Base-by-base conservation (phyloP, 2,797 vertebrate species). In the Phalanger gymnotis region DNA sequence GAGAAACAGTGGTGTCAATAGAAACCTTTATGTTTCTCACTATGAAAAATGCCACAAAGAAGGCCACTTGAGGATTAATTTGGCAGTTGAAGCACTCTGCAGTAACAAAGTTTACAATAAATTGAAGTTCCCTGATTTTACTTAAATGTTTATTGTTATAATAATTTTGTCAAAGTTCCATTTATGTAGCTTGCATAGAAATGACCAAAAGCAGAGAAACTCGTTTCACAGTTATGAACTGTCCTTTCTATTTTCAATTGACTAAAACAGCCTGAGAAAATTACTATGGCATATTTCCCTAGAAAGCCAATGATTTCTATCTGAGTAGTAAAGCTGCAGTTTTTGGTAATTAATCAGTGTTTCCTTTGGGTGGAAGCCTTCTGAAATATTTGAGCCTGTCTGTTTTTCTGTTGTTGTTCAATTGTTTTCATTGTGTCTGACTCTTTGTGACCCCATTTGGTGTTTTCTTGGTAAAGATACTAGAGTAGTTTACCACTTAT, bases 101-200 rank as follows among this genome's bases (percentile, higher is more conserved):
- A 93, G 4, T 73, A 1, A 54, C 52, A 54, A 54, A 53, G 28
- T 90, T 87, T 51, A 27, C 2, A 27, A 51, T 9, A 87, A 47
- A 87, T 87, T 87, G 25, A 87, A 87, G 3, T 87, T 28, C 25
- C 25, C 22, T 87, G 2, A 87, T 27, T 55, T 93, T 94, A 91
- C 58, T 5, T 47, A 61, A 90, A 28, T 87, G 9, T 51, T 16
- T 51, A 81, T 81, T 87, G 22, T 81, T 7, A 54, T n/a, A 54
- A 94, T 53, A 6, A 34, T 55, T 96, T 96, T 92, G 58, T 92
- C 94, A 90, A 66, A 94, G 92, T 95, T 92, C 11, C 1, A 47
- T 95, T 94, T 95, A 27, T 94, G 12, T 94, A 95, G 34, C n/a
- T 61, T 94, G 57, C 28, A 91, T 14, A 95, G 47, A 95, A 95